Evolutionary conservation across 2,888 invertebrate genomes (phyloP).

Genomic region (Formica aserva): DNA sequence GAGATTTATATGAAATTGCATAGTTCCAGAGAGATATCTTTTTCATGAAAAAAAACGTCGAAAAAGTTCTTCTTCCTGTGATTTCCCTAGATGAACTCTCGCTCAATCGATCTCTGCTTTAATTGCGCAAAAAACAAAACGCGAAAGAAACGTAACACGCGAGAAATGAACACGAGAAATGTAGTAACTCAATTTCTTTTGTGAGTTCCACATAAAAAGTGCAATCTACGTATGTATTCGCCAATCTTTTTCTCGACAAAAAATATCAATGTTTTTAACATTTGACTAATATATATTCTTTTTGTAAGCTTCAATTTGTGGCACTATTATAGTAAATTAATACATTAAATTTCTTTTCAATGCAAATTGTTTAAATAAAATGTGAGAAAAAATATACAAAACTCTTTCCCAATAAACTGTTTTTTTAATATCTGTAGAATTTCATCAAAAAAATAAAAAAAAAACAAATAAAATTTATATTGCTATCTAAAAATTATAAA

Average conservation of each 20-base stretch:
- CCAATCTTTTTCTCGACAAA: not conserved
- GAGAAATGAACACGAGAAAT: not conserved
- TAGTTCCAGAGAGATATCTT: not conserved
- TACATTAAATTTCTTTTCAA: not conserved
- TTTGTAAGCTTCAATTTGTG: not conserved
- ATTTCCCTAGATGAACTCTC: conserved; percentile 6
- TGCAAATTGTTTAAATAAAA: not conserved
- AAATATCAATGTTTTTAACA: not conserved
- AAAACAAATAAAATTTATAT: not conserved
- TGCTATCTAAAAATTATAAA: not conserved
- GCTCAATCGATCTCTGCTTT: conserved; percentile 18
- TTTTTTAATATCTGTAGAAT: not conserved
- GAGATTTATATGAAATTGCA: not conserved
- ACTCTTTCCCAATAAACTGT: not conserved
- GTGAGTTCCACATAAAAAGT: not conserved
- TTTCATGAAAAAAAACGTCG: not conserved
- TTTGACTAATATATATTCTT: not conserved
- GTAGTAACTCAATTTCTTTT: not conserved
- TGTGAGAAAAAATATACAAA: not conserved
- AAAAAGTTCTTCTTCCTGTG: not conserved
- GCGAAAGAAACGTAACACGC: not conserved
- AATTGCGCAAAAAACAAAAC: conserved; percentile 29
- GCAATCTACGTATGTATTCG: not conserved
- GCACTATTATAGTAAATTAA: not conserved
- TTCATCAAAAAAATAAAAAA: not conserved